phyloP scores from a whole-genome alignment of 2,888 invertebrate genomes.

The Augiades crinisus region DNA sequence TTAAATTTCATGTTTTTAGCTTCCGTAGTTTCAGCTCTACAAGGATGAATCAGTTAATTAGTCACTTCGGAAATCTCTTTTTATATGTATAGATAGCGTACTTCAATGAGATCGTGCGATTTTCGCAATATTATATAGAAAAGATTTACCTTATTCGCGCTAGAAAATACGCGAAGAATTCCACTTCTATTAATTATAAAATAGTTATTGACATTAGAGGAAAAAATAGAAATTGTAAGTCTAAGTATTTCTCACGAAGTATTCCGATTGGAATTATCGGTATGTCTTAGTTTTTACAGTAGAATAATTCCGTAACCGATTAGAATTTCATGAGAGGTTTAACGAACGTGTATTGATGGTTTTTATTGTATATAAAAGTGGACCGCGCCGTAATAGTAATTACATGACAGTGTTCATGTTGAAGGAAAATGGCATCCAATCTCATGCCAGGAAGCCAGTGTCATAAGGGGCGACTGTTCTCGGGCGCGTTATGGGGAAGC shows the following conservation, averaged over 20 bases:
- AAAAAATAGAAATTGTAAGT: conserved; percentile 19
- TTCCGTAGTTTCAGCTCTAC: no score
- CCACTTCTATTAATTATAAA: conserved; percentile 2
- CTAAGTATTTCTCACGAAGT: conserved; percentile 14
- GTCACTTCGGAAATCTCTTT: no score
- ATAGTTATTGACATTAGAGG: conserved; percentile 10
- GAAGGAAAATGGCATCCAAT: conserved; percentile 20
- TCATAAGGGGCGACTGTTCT: conserved; percentile 2
- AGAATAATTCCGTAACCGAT: conserved; percentile 14
- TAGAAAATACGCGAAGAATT: conserved; percentile 7
- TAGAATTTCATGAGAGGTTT: conserved; percentile 22
- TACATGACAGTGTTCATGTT: background rate
- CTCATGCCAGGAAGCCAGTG: conserved; percentile 13
- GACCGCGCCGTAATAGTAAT: background rate
- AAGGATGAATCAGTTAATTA: no score
- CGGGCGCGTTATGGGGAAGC: conserved; percentile 1
- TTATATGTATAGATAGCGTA: no score
- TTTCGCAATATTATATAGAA: background rate
- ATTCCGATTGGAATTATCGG: conserved; percentile 13
- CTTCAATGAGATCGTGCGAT: background rate
- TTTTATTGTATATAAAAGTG: conserved; percentile 9
- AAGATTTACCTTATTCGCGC: conserved; percentile 3
- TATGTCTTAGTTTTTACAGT: conserved; percentile 19
- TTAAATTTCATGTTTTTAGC: no score
- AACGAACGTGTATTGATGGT: conserved; percentile 4